These are phyloP conservation scores for Drosophila pseudoobscura DNA, from an alignment of 1,140 invertebrate species.

Conservation along the genomic window DNA sequence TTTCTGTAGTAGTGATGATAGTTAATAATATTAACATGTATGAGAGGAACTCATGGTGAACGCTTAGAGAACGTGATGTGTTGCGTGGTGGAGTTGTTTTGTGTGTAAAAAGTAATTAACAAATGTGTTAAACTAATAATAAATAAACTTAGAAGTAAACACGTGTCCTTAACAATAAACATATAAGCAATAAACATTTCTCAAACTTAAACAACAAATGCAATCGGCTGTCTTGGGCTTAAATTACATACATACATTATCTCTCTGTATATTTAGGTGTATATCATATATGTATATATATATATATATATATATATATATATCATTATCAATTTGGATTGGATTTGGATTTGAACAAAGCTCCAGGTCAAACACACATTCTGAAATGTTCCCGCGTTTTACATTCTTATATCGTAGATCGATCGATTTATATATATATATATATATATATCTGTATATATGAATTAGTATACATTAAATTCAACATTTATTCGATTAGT, in stretches of 20 bases:
- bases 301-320: slow-evolving; percentile 23
- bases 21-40: slow-evolving; percentile 47
- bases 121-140: slow-evolving; percentile 59
- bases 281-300: slow-evolving; percentile 25
- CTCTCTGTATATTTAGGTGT: too few species aligned
- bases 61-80: slow-evolving; percentile 45
- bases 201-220: slow-evolving; percentile 74
- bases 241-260: slow-evolving; percentile 13
- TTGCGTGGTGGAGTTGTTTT: slow-evolving; percentile 14
- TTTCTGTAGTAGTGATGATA: too few species aligned
- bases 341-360: slow-evolving; percentile 30
- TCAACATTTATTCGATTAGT: slow-evolving; percentile 78
- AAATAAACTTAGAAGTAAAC: slow-evolving; percentile 73
- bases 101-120: slow-evolving; percentile 69
- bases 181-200: slow-evolving; percentile 54
- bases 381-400: slow-evolving; percentile 21
- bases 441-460: slow-evolving; percentile 18
- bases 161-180: slow-evolving; percentile 46
- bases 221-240: slow-evolving; percentile 52
- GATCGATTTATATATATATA: slow-evolving; percentile 17
- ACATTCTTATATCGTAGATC: slow-evolving; percentile 22
- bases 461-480: slow-evolving; percentile 71
- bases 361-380: slow-evolving; percentile 7
- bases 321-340: slow-evolving; percentile 32
- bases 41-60: slow-evolving; percentile 70